These are phyloP conservation scores for Eugnorisma glareosa DNA, from an alignment of 2,888 invertebrate genomes.

Conservation along the genomic window DNA sequence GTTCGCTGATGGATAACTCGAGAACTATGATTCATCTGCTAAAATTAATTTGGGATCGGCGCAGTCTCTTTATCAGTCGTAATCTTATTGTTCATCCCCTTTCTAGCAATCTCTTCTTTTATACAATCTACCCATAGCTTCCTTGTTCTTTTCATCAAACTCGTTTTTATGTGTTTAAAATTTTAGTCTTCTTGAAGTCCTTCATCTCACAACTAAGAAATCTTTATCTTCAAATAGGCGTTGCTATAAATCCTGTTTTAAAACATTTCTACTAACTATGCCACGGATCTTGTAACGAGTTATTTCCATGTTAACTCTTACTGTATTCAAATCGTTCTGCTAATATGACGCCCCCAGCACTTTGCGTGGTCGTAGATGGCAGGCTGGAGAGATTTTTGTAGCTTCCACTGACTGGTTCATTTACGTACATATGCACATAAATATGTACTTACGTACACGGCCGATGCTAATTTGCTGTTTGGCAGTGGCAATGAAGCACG, in stretches of 20 bases:
- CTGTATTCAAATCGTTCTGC: slow-evolving; percentile 52
- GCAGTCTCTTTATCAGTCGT: not conserved
- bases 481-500: slow-evolving; percentile 3
- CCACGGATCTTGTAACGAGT: slow-evolving; percentile 20
- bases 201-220: not conserved
- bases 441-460: slow-evolving; percentile 9
- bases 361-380: slow-evolving; percentile 20
- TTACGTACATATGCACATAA: slow-evolving; percentile 10
- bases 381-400: slow-evolving; percentile 8
- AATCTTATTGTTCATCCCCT: not conserved
- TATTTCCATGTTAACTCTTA: slow-evolving; percentile 50
- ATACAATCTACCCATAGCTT: not conserved
- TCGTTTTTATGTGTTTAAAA: not conserved
- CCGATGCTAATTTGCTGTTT: slow-evolving; percentile 13
- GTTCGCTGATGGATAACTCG: not conserved
- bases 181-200: not conserved
- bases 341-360: slow-evolving; percentile 39
- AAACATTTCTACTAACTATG: slow-evolving; percentile 17
- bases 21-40: not conserved
- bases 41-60: not conserved
- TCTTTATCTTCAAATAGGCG: not conserved
- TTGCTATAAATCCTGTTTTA: not conserved
- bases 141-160: not conserved
- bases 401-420: not conserved
- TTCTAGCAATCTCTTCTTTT: not conserved